Base-by-base conservation (phyloP, 2,113 vertebrate genomes). In the Psephotus haematonotus region DNA sequence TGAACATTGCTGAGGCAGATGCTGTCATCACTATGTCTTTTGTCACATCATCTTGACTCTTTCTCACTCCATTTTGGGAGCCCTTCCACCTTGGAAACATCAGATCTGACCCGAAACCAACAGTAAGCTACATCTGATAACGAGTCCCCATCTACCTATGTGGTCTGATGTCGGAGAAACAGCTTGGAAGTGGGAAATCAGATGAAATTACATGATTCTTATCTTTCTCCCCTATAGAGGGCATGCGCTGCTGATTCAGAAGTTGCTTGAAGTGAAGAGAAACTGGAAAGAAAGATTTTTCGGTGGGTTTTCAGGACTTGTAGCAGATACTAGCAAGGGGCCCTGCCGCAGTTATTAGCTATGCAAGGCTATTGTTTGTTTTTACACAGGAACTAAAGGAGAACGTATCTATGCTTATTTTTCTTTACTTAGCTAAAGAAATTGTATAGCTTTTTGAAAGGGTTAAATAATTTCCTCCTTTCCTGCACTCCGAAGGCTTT, bases 381-480 rank as follows among this genome's bases (percentile, higher is more conserved):
- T 98, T 97, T 79, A 69, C 91, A 18, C 85, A 68, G 96, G 91
- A 96, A 95, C 91, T 95, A 96, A 97, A 96, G 93, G 84, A 96
- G 82, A 96, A 97, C 90, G 44, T 68, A 63, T 82, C 82, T 76
- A 9, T 69, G 93, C 88, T 96, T 97, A n/a, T 95, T 97, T 98
- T 97, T 70, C 92, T 97, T 97, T n/a, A 72, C 88, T 96, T 95
- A 82, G 55, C 83, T 92, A 91, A 93, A 95, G 94, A 95, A 95
- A 97, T 96, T 23, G 82, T 94, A 86, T 80, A 82, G 88, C 88
- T 96, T 98, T 97, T 93, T 41, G 88, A 97, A 98, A 97, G 98
- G 97, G 98, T 98, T 98, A 98, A 98, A 97, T 95, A 86, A 98
- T 98, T 98, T 98, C 98, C 98, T 98, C 95, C 65, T 92, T 81